Evolutionary conservation across 35 echinoderm and acorn worm genomes (phyloP).

Genomic region (Apostichopus californicus): DNA sequence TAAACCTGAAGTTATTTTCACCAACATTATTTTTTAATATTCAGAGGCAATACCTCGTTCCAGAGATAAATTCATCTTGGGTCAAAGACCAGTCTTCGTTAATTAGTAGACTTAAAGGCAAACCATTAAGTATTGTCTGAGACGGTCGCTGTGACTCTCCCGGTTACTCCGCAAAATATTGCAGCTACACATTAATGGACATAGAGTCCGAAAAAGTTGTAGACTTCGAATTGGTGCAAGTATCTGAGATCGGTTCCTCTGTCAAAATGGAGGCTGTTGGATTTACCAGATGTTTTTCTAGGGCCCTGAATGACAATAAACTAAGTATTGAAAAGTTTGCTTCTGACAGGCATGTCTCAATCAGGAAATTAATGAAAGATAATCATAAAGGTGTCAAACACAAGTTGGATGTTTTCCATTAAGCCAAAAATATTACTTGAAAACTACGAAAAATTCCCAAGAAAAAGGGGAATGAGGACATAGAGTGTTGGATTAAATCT

Average conservation of each 20-base stretch:
- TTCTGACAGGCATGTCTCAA: background rate
- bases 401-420: constrained; percentile 4
- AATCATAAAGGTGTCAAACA: background rate
- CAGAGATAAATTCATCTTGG: constrained; percentile 48
- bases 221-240: constrained; percentile 34
- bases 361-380: background rate
- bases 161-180: constrained; percentile 44
- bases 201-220: background rate
- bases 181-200: constrained; percentile 40
- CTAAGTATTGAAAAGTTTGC: background rate
- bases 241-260: constrained; percentile 44
- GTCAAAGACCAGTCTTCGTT: background rate
- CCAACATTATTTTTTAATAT: constrained; percentile 34
- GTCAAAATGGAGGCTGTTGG: constrained; percentile 56
- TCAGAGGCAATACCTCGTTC: constrained; percentile 46
- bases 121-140: background rate
- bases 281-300: background rate
- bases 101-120: background rate
- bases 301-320: background rate
- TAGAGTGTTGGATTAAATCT: constrained; percentile 31
- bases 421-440: constrained; percentile 21
- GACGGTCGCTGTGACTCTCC: constrained; percentile 39
- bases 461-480: constrained; percentile 2
- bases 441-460: background rate
- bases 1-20: constrained; percentile 50